Percentiles rank a stretch among this genome's conserved stretches.
Evolutionary conservation across 1,140 invertebrate species (phyloP).

Genomic region (Pomacea maculata): DNA sequence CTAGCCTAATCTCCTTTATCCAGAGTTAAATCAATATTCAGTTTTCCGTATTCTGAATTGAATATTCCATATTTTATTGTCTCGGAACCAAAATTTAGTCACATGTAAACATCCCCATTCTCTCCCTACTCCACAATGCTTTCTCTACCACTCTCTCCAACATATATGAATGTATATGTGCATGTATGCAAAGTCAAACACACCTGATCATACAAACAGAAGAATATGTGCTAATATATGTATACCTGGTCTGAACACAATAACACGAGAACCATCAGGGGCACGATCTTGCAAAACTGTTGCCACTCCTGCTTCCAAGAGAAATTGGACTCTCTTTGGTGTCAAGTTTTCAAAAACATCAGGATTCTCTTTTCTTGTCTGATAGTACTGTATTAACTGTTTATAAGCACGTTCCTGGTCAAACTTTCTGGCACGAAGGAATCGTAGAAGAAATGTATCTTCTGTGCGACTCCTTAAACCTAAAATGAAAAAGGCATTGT

Average conservation of each 20-base stretch:
- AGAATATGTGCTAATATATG: background rate
- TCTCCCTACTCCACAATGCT: background rate
- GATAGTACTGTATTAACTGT: conserved; percentile 85
- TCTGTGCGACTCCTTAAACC: conserved; percentile 68
- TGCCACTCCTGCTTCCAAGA: conserved; percentile 81
- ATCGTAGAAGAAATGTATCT: conserved; percentile 81
- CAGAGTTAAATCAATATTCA: too few relatives aligned
- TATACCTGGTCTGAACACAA: conserved; percentile 72
- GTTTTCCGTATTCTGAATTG: too few relatives aligned
- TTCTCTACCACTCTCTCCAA: background rate
- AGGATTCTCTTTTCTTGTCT: conserved; percentile 77
- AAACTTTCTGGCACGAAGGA: conserved; percentile 85
- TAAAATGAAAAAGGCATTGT: conserved; percentile 23
- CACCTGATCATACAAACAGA: background rate
- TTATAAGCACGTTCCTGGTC: conserved; percentile 83
- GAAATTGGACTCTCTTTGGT: conserved; percentile 75
- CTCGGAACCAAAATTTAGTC: too few relatives aligned
- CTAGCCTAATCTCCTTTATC: too few relatives aligned
- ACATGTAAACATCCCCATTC: background rate
- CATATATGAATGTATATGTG: background rate
- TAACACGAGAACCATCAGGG: conserved; percentile 78
- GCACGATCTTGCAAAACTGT: conserved; percentile 80
- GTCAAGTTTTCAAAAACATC: conserved; percentile 77
- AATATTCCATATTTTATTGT: too few relatives aligned
- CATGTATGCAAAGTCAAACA: background rate